Evolutionary conservation across 2,888 invertebrate genomes (phyloP), one percentile per base, ranked within the genome.

Genomic region (Strigamia crassipes): DNA sequence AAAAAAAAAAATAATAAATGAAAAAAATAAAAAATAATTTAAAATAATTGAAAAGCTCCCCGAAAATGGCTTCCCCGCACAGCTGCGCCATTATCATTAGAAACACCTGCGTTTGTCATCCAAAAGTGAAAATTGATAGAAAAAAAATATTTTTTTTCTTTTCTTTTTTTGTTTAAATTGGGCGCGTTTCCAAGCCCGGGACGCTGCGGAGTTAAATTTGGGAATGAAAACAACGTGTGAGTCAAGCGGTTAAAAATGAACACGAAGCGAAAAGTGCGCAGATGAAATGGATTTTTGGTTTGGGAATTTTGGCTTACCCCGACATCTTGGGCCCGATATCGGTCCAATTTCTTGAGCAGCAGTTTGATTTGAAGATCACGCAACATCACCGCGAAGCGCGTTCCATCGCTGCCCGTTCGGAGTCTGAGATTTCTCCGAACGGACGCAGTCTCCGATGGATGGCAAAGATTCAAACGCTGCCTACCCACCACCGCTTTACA

Each of bases 271-370:
- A 9, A 61, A 66, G 23, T 66, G 27, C 66, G 66, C 66, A 23
- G 23, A 66, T n/a, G 15, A n/a, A 23, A 10, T 51, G 15, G 10
- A n/a, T 51, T 27, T 27, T 13, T 10, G 66, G 6, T 27, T 15
- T 66, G 8, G n/a, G n/a, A n/a, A n/a, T 23, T 2, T 27, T 2
- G 21, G 66, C 66, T 66, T 66, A 66, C 66, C n/a, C n/a, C n/a
- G 23, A 9, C 66, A 34, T 78, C 34, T 41, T 81, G 34, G 13
- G 61, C 81, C 21, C 31, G 31, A 13, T 81, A 46, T 9, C 10
- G 9, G n/a, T 81, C 81, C 66, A 81, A 41, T 61, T 81, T 81
- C 81, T 81, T 81, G 3, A 81, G 46, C 31, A 81, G 81, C n/a
- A 81, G 66, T 46, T 41, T 56, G 81, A 81, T 81, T 21, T 81